These are phyloP conservation scores for Uria lomvia DNA, from an alignment of 2,113 vertebrate genomes.

Conservation along the genomic window DNA sequence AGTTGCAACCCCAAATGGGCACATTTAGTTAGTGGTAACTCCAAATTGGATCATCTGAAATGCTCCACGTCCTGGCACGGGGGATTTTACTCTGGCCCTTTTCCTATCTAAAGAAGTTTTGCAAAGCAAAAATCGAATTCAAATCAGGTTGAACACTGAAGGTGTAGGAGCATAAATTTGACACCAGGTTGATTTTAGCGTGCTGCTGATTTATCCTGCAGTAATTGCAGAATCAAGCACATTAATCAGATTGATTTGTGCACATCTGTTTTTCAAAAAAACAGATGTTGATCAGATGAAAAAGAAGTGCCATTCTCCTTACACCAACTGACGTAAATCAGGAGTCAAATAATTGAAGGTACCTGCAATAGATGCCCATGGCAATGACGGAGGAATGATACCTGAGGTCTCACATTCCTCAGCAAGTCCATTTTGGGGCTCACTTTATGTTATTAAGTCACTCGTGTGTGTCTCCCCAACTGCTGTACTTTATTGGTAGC, in stretches of 20 bases:
- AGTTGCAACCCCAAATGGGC: background rate
- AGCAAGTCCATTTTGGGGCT: background rate
- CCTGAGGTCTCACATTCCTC: background rate
- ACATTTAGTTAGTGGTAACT: background rate
- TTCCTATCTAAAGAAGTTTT: background rate
- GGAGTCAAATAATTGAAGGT: background rate
- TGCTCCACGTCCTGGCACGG: fast-evolving
- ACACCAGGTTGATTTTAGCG: background rate
- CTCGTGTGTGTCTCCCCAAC: background rate
- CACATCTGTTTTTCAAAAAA: constrained; percentile 50
- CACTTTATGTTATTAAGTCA: background rate
- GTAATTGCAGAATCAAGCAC: constrained; percentile 53
- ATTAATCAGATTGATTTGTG: constrained; percentile 59
- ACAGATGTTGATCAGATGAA: constrained; percentile 24
- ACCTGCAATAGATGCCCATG: background rate
- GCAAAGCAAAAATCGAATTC: background rate
- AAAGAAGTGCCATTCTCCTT: background rate
- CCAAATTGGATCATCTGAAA: background rate
- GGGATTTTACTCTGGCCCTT: background rate
- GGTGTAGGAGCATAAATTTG: background rate
- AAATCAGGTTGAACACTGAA: background rate
- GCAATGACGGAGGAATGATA: background rate
- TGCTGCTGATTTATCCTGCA: constrained; percentile 6
- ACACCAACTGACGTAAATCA: background rate
- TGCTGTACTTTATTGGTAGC: background rate